Base-by-base conservation (phyloP, 2,888 invertebrate genomes). In the Rugalucina vietnamica region DNA sequence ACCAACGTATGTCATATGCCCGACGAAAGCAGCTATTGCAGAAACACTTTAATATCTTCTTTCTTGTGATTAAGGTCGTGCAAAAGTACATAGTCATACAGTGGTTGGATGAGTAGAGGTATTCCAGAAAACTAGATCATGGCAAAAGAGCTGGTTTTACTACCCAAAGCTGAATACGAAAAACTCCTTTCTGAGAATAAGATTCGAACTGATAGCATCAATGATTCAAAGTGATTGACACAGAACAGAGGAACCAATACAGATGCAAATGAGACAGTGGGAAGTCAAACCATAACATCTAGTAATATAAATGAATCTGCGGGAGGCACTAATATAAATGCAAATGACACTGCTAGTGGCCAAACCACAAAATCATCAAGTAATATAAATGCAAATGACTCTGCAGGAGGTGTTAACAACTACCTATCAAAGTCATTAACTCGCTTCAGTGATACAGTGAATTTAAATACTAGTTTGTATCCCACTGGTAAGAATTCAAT, bases 81-180 rank as follows among this genome's bases (percentile, higher is more conserved):
- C n/a, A 29, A 5, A 70, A 70, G 27, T 24, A 32, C 8, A 34
- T 70, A 29, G 36, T 4, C 24, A n/a, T 60, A 60, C 24, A 21
- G 43, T 43, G 43, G 43, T 43, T 43, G 43, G 43, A 43, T 12
- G 43, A 43, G 10, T 43, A 43, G 18, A 18, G 3, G 14, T n/a
- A 5, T 27, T 1, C n/a, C n/a, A n/a, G n/a, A n/a, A n/a, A n/a
- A n/a, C n/a, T n/a, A n/a, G n/a, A n/a, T 27, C 24, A 70, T 70
- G 70, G 70, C 70, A 5, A 10, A 39, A 70, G 70, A 70, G 70
- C 21, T 70, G 18, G 70, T 70, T 10, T n/a, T 70, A 12, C n/a
- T 70, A 39, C 36, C 70, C 12, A 70, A 70, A 39, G 70, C 5
- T 12, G 39, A 70, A 32, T 70, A 39, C 32, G 70, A 70, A 24